A percentile compares a stretch with the other conserved stretches of the same genome.
These are phyloP conservation scores for Mesoclemmys tuberculata DNA, from an alignment of 2,113 vertebrate genomes.

Conservation along the genomic window DNA sequence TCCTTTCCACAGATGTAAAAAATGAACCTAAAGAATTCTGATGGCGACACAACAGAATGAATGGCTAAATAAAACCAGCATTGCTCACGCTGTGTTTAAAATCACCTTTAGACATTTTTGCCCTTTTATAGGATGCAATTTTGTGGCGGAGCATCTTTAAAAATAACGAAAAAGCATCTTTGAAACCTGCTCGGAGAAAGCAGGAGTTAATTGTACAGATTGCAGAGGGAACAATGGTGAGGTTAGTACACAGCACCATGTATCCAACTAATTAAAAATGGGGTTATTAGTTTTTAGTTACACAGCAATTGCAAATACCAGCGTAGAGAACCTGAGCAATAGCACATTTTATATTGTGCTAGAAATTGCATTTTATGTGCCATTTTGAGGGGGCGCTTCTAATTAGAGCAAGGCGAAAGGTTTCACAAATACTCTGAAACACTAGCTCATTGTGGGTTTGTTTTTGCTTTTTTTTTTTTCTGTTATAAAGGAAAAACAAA, in stretches of 20 bases:
- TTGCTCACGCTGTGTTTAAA: constrained; percentile 63
- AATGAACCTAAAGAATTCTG: constrained; percentile 21
- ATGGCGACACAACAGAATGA: constrained; percentile 66
- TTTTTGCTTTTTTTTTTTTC: background rate
- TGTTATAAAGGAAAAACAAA: background rate
- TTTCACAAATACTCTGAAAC: constrained; percentile 31
- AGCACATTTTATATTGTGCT: constrained; percentile 39
- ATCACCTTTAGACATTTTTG: constrained; percentile 58
- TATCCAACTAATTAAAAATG: constrained; percentile 78
- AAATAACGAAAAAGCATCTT: constrained; percentile 26
- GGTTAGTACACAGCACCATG: constrained; percentile 66
- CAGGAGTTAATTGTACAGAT: constrained; percentile 59
- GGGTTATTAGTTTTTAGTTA: constrained; percentile 75
- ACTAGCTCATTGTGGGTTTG: background rate
- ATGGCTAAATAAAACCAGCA: constrained; percentile 57
- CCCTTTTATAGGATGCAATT: constrained; percentile 58
- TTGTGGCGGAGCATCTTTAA: constrained; percentile 47
- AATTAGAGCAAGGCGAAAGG: constrained; percentile 12
- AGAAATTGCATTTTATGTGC: constrained; percentile 55
- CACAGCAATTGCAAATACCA: constrained; percentile 65
- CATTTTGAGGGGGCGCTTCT: constrained; percentile 51
- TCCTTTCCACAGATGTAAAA: background rate
- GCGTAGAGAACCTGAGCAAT: constrained; percentile 34
- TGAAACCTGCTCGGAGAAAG: constrained; percentile 71
- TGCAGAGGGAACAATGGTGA: constrained; percentile 59